phyloP scores from a whole-genome alignment of 2,888 invertebrate species.

The Phaedon cochleariae region DNA sequence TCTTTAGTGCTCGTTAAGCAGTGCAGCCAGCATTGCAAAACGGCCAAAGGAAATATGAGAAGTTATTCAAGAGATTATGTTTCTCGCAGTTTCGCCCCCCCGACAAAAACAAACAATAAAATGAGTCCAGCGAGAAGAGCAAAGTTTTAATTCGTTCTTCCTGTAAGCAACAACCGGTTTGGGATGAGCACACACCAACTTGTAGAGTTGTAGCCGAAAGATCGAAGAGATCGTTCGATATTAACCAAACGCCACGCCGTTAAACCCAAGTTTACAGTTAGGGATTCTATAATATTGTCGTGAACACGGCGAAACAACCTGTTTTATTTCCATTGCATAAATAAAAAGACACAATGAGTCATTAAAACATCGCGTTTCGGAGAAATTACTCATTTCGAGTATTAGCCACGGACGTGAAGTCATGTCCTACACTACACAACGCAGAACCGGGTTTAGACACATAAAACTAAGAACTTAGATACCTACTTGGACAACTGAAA shows the following conservation, averaged over 20 bases:
- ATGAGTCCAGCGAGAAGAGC: background rate
- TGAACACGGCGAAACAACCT: slow-evolving; percentile 4
- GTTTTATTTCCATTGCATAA: slow-evolving; percentile 2
- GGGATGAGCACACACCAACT: background rate
- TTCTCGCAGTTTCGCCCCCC: background rate
- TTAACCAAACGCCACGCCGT: background rate
- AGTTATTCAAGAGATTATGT: background rate
- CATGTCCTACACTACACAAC: background rate
- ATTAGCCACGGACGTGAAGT: background rate
- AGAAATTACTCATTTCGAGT: slow-evolving; percentile 3
- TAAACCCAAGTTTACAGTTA: slow-evolving; percentile 7
- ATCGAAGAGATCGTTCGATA: slow-evolving; percentile 6
- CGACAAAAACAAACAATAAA: background rate
- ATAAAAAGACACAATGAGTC: slow-evolving; percentile 2
- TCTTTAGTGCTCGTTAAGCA: too few relatives aligned
- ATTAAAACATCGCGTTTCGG: background rate
- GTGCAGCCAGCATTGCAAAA: too few relatives aligned
- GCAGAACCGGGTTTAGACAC: background rate
- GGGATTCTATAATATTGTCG: slow-evolving; percentile 4
- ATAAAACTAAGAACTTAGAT: too few relatives aligned
- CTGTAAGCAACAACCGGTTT: slow-evolving; percentile 9
- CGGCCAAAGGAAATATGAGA: too few relatives aligned
- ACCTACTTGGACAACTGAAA: too few relatives aligned
- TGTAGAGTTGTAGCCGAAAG: background rate
- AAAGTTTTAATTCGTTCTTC: slow-evolving; percentile 1